These are phyloP conservation scores for Gymnopithys bicolor DNA, from an alignment of 2,797 vertebrate species.

Conservation along the genomic window DNA sequence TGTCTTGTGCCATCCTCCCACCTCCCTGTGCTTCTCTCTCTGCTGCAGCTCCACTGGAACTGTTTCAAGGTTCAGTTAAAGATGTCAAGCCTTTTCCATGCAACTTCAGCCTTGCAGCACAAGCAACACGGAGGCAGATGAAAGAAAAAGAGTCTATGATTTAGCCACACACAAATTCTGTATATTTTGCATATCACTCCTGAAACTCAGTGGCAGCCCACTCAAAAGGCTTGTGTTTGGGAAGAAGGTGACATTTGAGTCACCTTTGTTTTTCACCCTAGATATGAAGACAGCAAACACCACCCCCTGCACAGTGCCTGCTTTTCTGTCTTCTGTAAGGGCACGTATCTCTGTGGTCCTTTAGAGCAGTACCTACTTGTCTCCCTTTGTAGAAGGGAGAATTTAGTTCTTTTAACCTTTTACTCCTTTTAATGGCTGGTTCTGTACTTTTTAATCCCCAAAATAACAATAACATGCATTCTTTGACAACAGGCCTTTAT, in stretches of 20 bases:
- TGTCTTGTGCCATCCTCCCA: background rate
- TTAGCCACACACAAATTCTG: slow-evolving; percentile 9
- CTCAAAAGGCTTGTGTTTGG: slow-evolving; percentile 45
- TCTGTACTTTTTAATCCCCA: background rate
- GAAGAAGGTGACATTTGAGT: slow-evolving; percentile 65
- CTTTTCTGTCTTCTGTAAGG: background rate
- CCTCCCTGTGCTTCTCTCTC: background rate
- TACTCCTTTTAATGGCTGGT: background rate
- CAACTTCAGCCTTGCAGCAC: background rate
- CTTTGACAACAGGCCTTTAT: slow-evolving; percentile 8
- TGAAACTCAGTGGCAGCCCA: slow-evolving; percentile 3
- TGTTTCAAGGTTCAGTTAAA: background rate
- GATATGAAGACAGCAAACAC: slow-evolving; percentile 18
- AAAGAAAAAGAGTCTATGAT: slow-evolving; percentile 37
- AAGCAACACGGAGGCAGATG: background rate
- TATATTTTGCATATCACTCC: slow-evolving; percentile 20
- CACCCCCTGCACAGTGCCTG: background rate
- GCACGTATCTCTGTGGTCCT: background rate
- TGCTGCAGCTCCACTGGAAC: background rate
- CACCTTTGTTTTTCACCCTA: slow-evolving; percentile 56
- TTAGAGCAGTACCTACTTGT: background rate
- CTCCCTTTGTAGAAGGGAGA: background rate
- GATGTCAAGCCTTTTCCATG: background rate
- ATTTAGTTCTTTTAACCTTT: background rate
- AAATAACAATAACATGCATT: background rate